phyloP scores from a whole-genome alignment of 1,140 invertebrate species.

The Copidosoma floridanum region DNA sequence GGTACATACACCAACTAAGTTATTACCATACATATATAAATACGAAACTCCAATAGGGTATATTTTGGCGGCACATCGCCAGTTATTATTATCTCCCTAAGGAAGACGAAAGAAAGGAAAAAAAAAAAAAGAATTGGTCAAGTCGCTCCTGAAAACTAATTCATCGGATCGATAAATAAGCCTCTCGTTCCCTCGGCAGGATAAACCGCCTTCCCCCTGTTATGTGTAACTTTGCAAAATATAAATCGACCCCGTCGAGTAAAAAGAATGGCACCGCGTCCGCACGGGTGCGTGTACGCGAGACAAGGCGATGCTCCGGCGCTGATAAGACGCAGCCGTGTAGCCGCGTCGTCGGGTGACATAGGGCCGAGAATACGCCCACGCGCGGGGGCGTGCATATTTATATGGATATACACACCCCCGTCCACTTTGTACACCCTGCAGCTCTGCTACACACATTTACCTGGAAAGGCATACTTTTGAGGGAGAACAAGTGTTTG shows the following conservation, averaged over 20 bases:
- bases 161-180: background rate
- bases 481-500: too few relatives aligned
- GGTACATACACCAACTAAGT: too few relatives aligned
- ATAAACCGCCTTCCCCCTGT: background rate
- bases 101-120: too few relatives aligned
- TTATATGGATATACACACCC: slow-evolving; percentile 36
- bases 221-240: too few relatives aligned
- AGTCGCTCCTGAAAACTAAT: background rate
- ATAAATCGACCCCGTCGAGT: slow-evolving; percentile 9
- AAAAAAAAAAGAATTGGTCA: too few relatives aligned
- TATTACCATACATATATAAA: too few relatives aligned
- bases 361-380: slow-evolving; percentile 49
- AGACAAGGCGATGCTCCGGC: slow-evolving; percentile 29
- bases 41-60: too few relatives aligned
- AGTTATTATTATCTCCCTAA: too few relatives aligned
- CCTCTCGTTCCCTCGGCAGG: background rate
- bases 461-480: too few relatives aligned
- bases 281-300: background rate
- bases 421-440: too few relatives aligned
- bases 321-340: slow-evolving; percentile 49
- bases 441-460: too few relatives aligned
- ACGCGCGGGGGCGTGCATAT: slow-evolving; percentile 49
- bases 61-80: background rate
- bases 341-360: slow-evolving; percentile 50
- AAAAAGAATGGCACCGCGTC: background rate